Base-by-base conservation (phyloP, 2,888 invertebrate genomes). In the Ptychoptera albimana region DNA sequence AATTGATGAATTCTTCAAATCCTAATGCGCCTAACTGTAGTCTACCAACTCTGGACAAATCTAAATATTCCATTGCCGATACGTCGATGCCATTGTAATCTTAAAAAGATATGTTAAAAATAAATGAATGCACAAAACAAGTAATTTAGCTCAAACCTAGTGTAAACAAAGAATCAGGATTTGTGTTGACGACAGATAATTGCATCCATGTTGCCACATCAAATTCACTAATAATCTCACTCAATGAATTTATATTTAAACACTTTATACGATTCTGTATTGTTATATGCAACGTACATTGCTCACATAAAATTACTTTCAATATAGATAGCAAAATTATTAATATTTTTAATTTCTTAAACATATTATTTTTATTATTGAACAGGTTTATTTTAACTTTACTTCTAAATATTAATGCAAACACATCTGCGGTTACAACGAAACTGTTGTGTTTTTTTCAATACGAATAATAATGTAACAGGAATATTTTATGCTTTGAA, bases 41-140 rank as follows among this genome's bases (percentile, higher is more conserved):
- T 8, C 48, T 49, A 2, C 54, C 54, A 23, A 53, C 55, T 13
- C 52, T 47, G 1, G 63, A 58, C 12, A 63, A 42, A 47, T 63
- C 58, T 29, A 63, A 46, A 1, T 45, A 30, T 36, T 46, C 49
- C 34, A 34, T 34, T 2, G n/a, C 37, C 37, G 16, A 23, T 5
- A 37, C 37, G 14, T 12, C n/a, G 3, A 37, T 9, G 12, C n/a
- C 8, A 37, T 8, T 37, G 12, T 12, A n/a, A 12, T 37, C 15
- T 12, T 10, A 37, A 8, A 37, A 8, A 37, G 13, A n/a, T 13
- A 37, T 23, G n/a, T 29, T n/a, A 29, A 29, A 29, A 8, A 39
- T n/a, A 30, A 16, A 14, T 10, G 8, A 37, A 6, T 12, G 12
- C 10, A 37, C 13, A 37, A 37, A 13, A 13, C 5, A 12, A 10